phyloP scores from a whole-genome alignment of 2,113 vertebrate genomes.

The Tetraodon nigroviridis region DNA sequence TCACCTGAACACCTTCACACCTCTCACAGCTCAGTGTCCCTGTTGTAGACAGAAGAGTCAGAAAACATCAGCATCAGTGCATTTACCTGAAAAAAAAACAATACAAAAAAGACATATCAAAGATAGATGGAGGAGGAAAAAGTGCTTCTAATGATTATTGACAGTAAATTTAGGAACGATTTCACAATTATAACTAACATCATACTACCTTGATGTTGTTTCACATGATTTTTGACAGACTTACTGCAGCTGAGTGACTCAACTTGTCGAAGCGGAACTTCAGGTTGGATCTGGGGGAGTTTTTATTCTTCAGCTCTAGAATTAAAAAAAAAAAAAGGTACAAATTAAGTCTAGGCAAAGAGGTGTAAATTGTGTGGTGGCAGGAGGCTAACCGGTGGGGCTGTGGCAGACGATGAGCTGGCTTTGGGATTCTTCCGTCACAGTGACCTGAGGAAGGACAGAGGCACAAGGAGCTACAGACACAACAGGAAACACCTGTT shows the following conservation, averaged over 20 bases:
- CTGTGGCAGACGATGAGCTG: conserved; percentile 86
- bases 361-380: not conserved
- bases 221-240: conserved; percentile 27
- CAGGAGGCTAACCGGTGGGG: conserved; percentile 79
- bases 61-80: not conserved
- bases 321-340: not conserved
- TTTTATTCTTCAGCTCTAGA: conserved; percentile 85
- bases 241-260: conserved; percentile 80
- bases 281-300: conserved; percentile 88
- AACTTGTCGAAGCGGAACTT: conserved; percentile 94
- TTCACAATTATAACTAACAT: no score
- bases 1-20: not conserved
- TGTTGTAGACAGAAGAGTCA: not conserved
- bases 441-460: conserved; percentile 60
- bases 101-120: no score
- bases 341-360: not conserved
- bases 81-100: no score
- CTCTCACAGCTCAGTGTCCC: not conserved
- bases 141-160: no score
- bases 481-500: not conserved
- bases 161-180: no score
- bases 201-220: no score
- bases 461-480: conserved; percentile 49
- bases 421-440: conserved; percentile 73
- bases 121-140: no score